Evolutionary conservation across 2,888 invertebrate genomes (phyloP).

Genomic region (Megalurothrips usitatus): DNA sequence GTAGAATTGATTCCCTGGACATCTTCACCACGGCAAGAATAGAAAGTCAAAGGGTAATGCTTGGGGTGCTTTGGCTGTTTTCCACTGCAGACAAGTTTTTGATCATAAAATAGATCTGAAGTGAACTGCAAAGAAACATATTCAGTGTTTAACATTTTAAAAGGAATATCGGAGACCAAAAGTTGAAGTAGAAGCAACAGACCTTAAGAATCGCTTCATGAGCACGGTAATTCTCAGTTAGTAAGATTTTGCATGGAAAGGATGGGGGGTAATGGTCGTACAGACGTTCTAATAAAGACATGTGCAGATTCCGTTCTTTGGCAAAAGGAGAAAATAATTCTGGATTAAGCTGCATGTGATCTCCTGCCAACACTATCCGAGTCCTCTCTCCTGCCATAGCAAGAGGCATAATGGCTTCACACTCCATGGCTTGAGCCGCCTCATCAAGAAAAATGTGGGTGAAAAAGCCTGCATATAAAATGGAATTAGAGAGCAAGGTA

Average conservation of each 20-base stretch:
- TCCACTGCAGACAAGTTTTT: constrained; percentile 67
- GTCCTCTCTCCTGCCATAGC: constrained; percentile 67
- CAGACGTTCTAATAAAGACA: constrained; percentile 70
- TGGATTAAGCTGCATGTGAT: constrained; percentile 78
- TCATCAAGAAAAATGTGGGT: constrained; percentile 81
- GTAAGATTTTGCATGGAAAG: constrained; percentile 71
- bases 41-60: constrained; percentile 72
- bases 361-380: constrained; percentile 74
- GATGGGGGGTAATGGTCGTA: constrained; percentile 69
- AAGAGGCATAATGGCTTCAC: constrained; percentile 76
- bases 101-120: constrained; percentile 75
- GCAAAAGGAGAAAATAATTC: constrained; percentile 73
- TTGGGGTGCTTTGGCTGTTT: constrained; percentile 65
- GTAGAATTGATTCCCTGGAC: constrained; percentile 73
- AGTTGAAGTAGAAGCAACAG: constrained; percentile 28
- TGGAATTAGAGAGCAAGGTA: constrained; percentile 27
- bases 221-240: constrained; percentile 78
- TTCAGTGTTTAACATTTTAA: background rate
- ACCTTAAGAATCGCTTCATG: constrained; percentile 72
- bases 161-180: background rate
- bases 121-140: constrained; percentile 53
- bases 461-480: constrained; percentile 52
- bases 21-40: constrained; percentile 73
- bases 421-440: constrained; percentile 82
- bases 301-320: constrained; percentile 63